Base-by-base conservation (phyloP, 1,140 invertebrate genomes). In the Drosophila melanica region DNA sequence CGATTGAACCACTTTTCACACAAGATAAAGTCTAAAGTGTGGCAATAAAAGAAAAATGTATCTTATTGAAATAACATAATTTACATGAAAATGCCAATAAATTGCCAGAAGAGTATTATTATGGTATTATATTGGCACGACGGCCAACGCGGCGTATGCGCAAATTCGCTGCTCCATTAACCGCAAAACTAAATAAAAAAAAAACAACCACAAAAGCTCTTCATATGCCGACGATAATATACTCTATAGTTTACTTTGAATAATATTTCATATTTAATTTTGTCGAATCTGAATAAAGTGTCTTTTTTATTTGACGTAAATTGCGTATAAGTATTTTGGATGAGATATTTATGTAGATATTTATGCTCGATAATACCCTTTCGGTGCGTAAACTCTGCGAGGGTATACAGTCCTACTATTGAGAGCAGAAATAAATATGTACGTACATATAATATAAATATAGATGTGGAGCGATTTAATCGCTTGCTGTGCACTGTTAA, bases 1-100 rank as follows among this genome's bases (percentile, higher is more conserved):
- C 64, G 82, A 90, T 90, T 79, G 75, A 81, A 79, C 87, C 79
- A 90, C 87, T 90, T 90, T 87, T 79, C 77, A 71, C 75, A 73
- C 77, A 71, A 79, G 87, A 90, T 90, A 75, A 81, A 81, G 80
- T 73, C 77, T 51, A 63, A 60, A 75, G 65, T 66, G 68, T 71
- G 75, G 78, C 76, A 89, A 85, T 85, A 76, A 89, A 71, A 82
- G 76, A 82, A 82, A 90, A 82, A 84, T 74, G 64, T 57, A 47
- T 90, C 72, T 54, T 72, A 90, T 90, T 84, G 68, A 75, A 90
- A 85, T 75, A 78, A 80, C 72, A 90, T 81, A 90, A 79, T 90
- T 90, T 84, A 84, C 77, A 87, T 79, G 78, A 75, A 77, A 90
- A 85, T 74, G 62, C 62, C 77, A 75, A 85, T 81, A 89, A 81